Conservation (phyloP, 2,113 vertebrate genomes). For the Etheostoma cragini region DNA sequence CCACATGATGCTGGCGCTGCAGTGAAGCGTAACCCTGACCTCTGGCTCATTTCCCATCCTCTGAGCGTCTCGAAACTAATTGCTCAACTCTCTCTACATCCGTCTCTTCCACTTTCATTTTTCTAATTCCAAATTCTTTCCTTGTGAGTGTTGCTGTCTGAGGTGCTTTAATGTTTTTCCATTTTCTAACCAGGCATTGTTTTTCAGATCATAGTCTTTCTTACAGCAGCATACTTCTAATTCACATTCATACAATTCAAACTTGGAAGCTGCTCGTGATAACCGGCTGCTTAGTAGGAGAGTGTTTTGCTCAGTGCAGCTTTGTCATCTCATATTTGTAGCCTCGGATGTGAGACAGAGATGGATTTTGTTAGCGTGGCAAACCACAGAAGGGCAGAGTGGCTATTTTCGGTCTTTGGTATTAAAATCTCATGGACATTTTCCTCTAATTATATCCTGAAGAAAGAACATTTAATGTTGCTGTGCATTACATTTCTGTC, state of each 20-base stretch:
- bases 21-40: conserved; percentile 37
- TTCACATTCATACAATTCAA: conserved; percentile 23
- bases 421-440: conserved; percentile 14
- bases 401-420: conserved; percentile 16
- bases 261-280: conserved; percentile 16
- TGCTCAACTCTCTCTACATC: background rate
- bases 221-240: background rate
- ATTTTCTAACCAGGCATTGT: background rate
- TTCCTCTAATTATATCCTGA: conserved; percentile 24
- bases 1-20: conserved; percentile 19
- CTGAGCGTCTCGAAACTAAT: conserved; percentile 33
- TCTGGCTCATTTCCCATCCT: conserved; percentile 28
- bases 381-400: conserved; percentile 16
- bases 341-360: conserved; percentile 21
- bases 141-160: background rate
- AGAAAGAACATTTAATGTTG: background rate
- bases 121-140: background rate
- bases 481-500: background rate
- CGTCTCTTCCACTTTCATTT: background rate
- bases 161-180: background rate
- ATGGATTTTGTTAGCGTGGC: conserved; percentile 21
- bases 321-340: conserved; percentile 42
- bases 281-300: conserved; percentile 8
- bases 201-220: background rate
- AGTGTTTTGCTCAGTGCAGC: conserved; percentile 14